Evolutionary conservation across 1,140 invertebrate species (phyloP).

Genomic region (Aphaenogaster ashmeadi): DNA sequence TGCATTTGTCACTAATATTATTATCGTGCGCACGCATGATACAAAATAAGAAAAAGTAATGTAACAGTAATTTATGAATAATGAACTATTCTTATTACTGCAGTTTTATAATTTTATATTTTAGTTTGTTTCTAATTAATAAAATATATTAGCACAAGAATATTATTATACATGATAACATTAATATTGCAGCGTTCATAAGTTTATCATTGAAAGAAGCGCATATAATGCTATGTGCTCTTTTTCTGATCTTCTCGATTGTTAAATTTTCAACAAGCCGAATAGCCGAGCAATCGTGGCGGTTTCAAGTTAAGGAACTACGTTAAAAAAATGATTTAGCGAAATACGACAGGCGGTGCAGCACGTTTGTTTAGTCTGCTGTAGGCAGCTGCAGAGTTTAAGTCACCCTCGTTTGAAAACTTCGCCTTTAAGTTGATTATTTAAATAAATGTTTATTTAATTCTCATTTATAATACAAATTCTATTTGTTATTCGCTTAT

Average conservation of each 20-base stretch:
- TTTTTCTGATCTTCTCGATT: not conserved
- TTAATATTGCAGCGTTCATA: not conserved
- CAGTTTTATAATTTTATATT: conserved; percentile 16
- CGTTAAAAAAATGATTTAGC: not conserved
- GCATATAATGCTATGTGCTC: not conserved
- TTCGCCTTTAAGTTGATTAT: not conserved
- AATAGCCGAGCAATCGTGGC: not conserved
- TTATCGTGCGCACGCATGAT: not conserved
- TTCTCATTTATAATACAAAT: not conserved
- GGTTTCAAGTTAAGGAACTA: conserved; percentile 4
- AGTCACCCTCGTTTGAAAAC: not conserved
- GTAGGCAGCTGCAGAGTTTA: not conserved
- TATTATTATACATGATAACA: not conserved
- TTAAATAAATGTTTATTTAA: conserved; percentile 17
- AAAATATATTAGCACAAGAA: not conserved
- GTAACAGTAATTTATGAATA: not conserved
- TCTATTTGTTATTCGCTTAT: not conserved
- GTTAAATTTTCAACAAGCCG: not conserved
- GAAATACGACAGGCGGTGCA: not conserved
- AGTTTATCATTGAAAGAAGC: not conserved
- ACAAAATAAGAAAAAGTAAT: not conserved
- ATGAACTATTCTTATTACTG: not conserved
- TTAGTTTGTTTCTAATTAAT: not conserved
- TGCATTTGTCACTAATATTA: not conserved
- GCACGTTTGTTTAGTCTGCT: conserved; percentile 51